Evolutionary conservation across 2,113 vertebrate genomes (phyloP).

Genomic region (Oenanthe oenanthe): DNA sequence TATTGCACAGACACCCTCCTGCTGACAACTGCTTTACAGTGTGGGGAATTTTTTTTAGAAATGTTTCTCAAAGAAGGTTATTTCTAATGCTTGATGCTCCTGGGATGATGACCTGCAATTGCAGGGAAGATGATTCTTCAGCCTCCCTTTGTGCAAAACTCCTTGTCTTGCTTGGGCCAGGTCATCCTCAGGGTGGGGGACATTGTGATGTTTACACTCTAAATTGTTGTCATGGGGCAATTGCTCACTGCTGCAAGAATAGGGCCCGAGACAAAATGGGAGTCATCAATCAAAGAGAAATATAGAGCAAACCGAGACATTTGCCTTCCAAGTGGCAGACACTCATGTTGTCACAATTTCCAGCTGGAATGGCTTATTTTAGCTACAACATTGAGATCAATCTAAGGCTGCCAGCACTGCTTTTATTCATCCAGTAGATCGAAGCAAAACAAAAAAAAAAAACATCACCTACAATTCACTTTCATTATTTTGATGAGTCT

Average conservation of each 20-base stretch:
- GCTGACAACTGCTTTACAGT: background rate
- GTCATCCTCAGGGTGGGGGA: background rate
- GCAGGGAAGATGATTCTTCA: background rate
- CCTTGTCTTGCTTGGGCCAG: background rate
- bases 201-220: background rate
- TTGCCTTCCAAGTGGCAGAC: conserved; percentile 46
- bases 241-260: background rate
- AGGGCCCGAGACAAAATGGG: background rate
- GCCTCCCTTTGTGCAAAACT: background rate
- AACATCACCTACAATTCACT: conserved; percentile 2
- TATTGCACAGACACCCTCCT: accelerated
- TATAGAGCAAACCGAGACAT: background rate
- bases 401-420: conserved; percentile 18
- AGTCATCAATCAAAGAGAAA: conserved; percentile 39
- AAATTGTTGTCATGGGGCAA: background rate
- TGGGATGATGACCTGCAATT: background rate
- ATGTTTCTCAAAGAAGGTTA: background rate
- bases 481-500: conserved; percentile 54
- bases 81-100: background rate
- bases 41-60: background rate
- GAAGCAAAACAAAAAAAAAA: conserved; percentile 31
- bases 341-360: conserved; percentile 33
- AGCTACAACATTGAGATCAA: conserved; percentile 27
- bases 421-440: conserved; percentile 37
- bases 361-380: conserved; percentile 49